These are phyloP conservation scores for Lipotes vexillifer DNA, from an alignment of 2,113 vertebrate species.

Conservation along the genomic window DNA sequence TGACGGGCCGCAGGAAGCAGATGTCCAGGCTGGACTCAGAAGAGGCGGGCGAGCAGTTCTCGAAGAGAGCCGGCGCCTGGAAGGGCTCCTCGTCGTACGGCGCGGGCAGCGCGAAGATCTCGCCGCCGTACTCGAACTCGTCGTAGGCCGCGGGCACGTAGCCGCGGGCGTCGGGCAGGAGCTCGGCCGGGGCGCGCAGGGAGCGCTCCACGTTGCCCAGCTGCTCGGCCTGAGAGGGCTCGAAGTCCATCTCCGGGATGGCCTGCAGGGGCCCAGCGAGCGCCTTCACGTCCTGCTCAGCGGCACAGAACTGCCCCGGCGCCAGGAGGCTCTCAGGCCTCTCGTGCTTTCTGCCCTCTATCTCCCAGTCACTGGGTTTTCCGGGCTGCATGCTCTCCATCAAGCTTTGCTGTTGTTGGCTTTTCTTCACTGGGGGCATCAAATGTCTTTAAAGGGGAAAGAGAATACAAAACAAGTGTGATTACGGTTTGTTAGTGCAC, in stretches of 20 bases:
- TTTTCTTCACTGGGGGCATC: conserved; percentile 85
- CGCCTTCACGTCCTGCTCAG: conserved; percentile 84
- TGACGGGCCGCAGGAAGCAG: conserved; percentile 91
- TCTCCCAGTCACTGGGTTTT: conserved; percentile 88
- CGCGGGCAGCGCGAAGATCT: conserved; percentile 82
- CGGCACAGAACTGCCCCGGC: conserved; percentile 81
- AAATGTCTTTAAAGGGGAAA: conserved; percentile 83
- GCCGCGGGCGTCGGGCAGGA: conserved; percentile 78
- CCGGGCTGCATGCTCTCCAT: conserved; percentile 88
- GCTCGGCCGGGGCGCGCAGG: conserved; percentile 81
- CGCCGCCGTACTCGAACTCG: conserved; percentile 85
- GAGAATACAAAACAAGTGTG: conserved; percentile 8
- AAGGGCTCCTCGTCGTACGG: conserved; percentile 87
- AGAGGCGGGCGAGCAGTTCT: conserved; percentile 90
- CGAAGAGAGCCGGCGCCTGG: conserved; percentile 85
- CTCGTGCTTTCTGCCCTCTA: conserved; percentile 82
- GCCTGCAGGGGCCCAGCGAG: conserved; percentile 84
- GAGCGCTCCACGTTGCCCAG: conserved; percentile 78
- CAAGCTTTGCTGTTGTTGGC: conserved; percentile 84
- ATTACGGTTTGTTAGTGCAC: neutral
- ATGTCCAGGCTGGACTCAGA: conserved; percentile 96
- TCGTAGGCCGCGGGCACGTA: conserved; percentile 81
- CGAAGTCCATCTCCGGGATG: conserved; percentile 89
- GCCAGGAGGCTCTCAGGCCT: conserved; percentile 82
- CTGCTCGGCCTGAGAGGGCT: conserved; percentile 71